Evolutionary conservation across 2,797 vertebrate species (phyloP).

Genomic region (Martes flavigula): DNA sequence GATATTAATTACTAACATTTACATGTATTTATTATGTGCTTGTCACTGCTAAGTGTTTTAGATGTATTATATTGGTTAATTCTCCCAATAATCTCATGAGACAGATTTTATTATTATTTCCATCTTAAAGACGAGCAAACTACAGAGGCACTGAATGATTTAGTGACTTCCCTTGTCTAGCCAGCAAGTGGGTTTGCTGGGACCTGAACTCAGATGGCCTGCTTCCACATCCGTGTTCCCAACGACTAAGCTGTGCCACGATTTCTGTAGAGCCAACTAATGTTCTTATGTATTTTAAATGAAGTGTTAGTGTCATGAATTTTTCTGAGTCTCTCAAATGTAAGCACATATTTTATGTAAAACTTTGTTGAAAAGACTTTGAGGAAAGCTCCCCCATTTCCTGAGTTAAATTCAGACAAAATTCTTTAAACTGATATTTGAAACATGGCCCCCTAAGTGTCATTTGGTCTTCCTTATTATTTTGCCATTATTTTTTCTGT

Average conservation of each 20-base stretch:
- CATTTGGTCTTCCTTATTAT: not conserved
- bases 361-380: not conserved
- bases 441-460: not conserved
- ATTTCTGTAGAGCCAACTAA: not conserved
- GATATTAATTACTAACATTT: not conserved
- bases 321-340: not conserved
- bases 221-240: not conserved
- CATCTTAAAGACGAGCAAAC: not conserved
- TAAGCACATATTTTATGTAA: not conserved
- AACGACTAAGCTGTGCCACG: not conserved
- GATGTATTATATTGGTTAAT: not conserved
- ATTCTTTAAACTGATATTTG: slow-evolving; percentile 25
- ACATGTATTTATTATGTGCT: not conserved
- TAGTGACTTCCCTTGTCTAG: not conserved
- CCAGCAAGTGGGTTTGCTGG: not conserved
- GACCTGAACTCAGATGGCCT: not conserved
- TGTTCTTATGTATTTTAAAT: not conserved
- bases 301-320: not conserved
- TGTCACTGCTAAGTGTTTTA: not conserved
- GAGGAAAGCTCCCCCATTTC: not conserved
- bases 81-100: not conserved
- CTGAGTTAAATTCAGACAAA: not conserved
- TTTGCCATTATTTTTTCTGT: not conserved
- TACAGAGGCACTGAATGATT: not conserved
- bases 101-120: not conserved